Conservation (phyloP, 2,888 invertebrate species). For the Yponomeuta cagnagella region DNA sequence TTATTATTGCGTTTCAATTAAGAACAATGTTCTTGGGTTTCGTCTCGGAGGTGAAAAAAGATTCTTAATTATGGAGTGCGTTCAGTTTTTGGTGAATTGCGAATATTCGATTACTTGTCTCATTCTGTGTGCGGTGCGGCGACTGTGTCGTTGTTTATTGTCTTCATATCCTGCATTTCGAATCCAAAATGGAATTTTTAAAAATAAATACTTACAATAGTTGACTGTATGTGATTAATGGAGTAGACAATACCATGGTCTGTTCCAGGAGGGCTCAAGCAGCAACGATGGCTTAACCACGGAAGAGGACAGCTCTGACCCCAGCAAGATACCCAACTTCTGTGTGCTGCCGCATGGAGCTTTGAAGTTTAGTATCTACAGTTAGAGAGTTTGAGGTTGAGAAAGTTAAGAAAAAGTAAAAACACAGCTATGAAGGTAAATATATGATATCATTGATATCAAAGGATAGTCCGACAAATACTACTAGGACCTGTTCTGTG, state of each 20-base stretch:
- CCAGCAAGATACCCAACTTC: constrained; percentile 89
- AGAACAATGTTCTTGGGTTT: constrained; percentile 43
- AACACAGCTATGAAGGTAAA: too few species aligned
- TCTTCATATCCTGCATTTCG: background rate
- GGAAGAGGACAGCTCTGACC: constrained; percentile 77
- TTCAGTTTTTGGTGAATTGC: background rate
- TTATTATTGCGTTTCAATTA: constrained; percentile 74
- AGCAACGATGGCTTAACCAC: constrained; percentile 55
- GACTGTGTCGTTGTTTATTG: constrained; percentile 4
- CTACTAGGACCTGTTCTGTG: too few species aligned
- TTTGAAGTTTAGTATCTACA: constrained; percentile 71
- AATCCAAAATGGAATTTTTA: background rate
- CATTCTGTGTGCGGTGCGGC: constrained; percentile 1
- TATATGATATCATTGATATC: too few species aligned
- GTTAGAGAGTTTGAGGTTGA: background rate
- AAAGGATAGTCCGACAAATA: too few species aligned
- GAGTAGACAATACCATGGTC: background rate
- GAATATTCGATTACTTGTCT: constrained; percentile 16
- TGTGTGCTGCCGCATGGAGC: constrained; percentile 96
- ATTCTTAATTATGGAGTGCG: background rate
- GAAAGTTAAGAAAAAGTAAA: too few species aligned
- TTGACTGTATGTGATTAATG: background rate
- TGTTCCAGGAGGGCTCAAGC: constrained; percentile 51
- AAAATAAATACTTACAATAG: background rate
- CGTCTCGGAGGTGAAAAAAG: background rate